Base-by-base conservation (phyloP, 1,140 invertebrate species). In the Cryptotermes secundus region DNA sequence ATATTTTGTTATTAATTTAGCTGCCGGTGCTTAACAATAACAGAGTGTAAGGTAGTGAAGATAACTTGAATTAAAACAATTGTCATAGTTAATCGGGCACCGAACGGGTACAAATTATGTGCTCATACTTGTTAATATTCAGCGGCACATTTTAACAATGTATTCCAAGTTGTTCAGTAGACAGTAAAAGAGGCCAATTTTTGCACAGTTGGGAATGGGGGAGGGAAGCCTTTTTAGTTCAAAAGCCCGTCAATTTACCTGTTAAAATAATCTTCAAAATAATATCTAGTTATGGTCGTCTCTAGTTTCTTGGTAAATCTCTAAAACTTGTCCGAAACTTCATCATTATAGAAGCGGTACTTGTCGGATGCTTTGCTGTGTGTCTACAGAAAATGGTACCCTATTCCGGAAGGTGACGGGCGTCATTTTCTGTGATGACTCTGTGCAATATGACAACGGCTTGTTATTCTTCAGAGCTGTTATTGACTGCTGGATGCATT, bases 381-480 rank as follows among this genome's bases (percentile, higher is more conserved):
- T 26, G n/a, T 72, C 59, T 49, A 49, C 59, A 31, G n/a, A 72
- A 26, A 72, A 72, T 72, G 59, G 59, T 6, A 31, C 9, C 45
- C n/a, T 72, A 72, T 26, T 72, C 26, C n/a, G 14, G 9, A 31
- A 72, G 59, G 26, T 7, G 59, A 7, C 0, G 31, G 1, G 59
- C 59, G 59, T 72, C 26, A 72, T 72, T 72, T 72, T 72, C 26
- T 72, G 26, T 31, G 59, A 72, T 72, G 59, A 72, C 59, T 72
- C n/a, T 72, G 59, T n/a, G n/a, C 26, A 72, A 72, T 31, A 72
- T n/a, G 59, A 72, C 59, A 72, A 31, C 59, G 31, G 59, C 59
- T 72, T 19, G 12, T 49, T 49, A 49, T 49, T 49, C 45, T 49
- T 49, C 45, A 22, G 19, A 49, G 45, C 19, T 22, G 7, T 72